Conservation (phyloP, 2,888 invertebrate genomes). For the Cremastobaeus sp. region DNA sequence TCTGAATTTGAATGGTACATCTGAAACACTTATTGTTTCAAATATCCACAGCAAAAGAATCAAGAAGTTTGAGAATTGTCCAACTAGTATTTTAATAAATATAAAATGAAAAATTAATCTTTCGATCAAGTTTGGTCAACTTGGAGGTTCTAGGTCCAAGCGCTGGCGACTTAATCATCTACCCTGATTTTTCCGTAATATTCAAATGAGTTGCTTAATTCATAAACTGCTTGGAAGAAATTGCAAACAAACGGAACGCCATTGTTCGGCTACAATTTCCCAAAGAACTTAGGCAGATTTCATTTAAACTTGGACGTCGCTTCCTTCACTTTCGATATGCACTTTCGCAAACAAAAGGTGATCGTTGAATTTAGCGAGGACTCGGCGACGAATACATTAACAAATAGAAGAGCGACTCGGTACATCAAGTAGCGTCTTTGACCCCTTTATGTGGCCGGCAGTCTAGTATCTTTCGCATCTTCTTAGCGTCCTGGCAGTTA, state of each 20-base stretch:
- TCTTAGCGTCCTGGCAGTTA: slow-evolving; percentile 12
- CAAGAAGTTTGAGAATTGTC: too few relatives aligned
- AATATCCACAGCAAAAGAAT: too few relatives aligned
- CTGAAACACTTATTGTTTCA: too few relatives aligned
- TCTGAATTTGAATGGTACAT: too few relatives aligned
- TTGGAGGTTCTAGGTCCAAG: too few relatives aligned
- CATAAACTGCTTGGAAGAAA: not conserved
- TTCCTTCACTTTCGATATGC: not conserved
- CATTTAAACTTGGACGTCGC: slow-evolving; percentile 15
- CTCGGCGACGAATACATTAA: slow-evolving; percentile 15
- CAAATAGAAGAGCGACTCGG: not conserved
- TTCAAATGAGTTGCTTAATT: too few relatives aligned
- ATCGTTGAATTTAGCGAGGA: slow-evolving; percentile 14
- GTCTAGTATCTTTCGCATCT: slow-evolving; percentile 31
- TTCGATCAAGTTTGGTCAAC: too few relatives aligned
- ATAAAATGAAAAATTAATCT: too few relatives aligned
- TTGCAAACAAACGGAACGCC: not conserved
- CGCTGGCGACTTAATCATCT: too few relatives aligned
- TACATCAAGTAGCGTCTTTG: slow-evolving; percentile 18
- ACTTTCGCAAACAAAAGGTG: not conserved
- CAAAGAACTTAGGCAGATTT: slow-evolving; percentile 12
- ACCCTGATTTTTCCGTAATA: too few relatives aligned
- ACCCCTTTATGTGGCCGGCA: slow-evolving; percentile 17
- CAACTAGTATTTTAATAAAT: too few relatives aligned
- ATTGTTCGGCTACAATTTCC: slow-evolving; percentile 3